Evolutionary conservation across 2,797 vertebrate genomes (phyloP).

Genomic region (Chromobotia macracanthus): DNA sequence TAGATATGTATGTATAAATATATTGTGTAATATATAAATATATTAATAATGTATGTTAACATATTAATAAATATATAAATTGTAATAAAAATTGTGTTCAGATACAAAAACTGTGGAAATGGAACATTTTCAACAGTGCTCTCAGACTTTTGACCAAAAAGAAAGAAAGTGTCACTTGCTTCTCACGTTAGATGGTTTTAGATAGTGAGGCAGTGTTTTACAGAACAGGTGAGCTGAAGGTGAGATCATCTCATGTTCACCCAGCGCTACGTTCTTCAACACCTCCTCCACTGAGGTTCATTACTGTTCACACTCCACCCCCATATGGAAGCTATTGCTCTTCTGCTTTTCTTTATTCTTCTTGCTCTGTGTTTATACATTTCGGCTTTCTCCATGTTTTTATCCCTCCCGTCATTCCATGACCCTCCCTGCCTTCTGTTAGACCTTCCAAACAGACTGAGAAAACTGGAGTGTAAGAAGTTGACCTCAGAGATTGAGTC

Average conservation of each 20-base stretch:
- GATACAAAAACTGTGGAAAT: too few relatives aligned
- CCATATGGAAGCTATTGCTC: conserved; percentile 28
- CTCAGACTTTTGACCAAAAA: too few relatives aligned
- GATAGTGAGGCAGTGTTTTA: too few relatives aligned
- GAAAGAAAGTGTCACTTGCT: too few relatives aligned
- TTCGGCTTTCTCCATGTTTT: not conserved
- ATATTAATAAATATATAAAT: too few relatives aligned
- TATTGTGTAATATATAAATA: too few relatives aligned
- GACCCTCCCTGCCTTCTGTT: not conserved
- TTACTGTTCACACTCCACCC: conserved; percentile 27
- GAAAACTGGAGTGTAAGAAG: conserved; percentile 20
- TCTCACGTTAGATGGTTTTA: too few relatives aligned
- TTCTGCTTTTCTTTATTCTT: conserved; percentile 35
- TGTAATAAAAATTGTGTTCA: too few relatives aligned
- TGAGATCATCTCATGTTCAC: conserved; percentile 23
- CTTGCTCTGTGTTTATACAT: conserved; percentile 8
- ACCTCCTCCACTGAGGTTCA: conserved; percentile 26
- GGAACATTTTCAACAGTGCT: too few relatives aligned
- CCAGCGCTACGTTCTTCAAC: conserved; percentile 1
- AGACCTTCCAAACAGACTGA: conserved; percentile 31
- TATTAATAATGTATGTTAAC: too few relatives aligned
- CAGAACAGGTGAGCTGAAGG: conserved; percentile 16
- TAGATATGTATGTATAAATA: too few relatives aligned
- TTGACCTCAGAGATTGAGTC: conserved; percentile 15
- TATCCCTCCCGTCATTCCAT: not conserved